Evolutionary conservation across 1,140 invertebrate species (phyloP).

Genomic region (Plodia interpunctella): DNA sequence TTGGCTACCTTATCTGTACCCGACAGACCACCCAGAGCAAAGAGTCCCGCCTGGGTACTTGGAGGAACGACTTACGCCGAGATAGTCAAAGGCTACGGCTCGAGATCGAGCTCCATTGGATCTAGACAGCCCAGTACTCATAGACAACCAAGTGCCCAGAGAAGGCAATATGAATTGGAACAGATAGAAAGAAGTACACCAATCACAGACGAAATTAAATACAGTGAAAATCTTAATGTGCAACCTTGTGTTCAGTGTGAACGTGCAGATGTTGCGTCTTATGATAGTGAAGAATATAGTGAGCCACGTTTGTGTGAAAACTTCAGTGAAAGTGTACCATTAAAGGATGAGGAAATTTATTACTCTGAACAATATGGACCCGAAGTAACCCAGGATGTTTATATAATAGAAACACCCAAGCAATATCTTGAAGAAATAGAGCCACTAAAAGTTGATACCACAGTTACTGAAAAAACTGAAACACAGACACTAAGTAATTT

Average conservation of each 20-base stretch:
- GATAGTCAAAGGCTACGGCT: slow-evolving; percentile 81
- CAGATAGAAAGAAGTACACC: slow-evolving; percentile 2
- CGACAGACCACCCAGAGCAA: slow-evolving; percentile 26
- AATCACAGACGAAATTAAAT: slow-evolving; percentile 7
- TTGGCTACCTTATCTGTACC: neutral
- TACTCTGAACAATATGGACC: slow-evolving; percentile 10
- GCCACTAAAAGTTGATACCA: neutral
- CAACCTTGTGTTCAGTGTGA: slow-evolving; percentile 27
- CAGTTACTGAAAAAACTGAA: slow-evolving; percentile 21
- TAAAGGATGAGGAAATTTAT: slow-evolving; percentile 3
- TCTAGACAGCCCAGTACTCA: slow-evolving; percentile 39
- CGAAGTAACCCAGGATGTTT: slow-evolving; percentile 8
- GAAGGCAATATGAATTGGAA: slow-evolving; percentile 1
- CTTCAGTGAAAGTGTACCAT: slow-evolving; percentile 35
- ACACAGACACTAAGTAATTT: slow-evolving; percentile 7
- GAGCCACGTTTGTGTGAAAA: too few relatives aligned
- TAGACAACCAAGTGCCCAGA: slow-evolving; percentile 22
- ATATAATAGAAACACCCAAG: neutral
- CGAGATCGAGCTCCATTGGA: slow-evolving; percentile 48
- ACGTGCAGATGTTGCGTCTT: slow-evolving; percentile 10
- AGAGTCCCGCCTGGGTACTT: slow-evolving; percentile 84
- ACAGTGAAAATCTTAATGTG: slow-evolving; percentile 17
- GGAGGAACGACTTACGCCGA: slow-evolving; percentile 87
- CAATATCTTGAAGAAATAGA: slow-evolving; percentile 7
- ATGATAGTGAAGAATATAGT: too few relatives aligned